Conservation (phyloP, 2,888 invertebrate genomes). For the Noctua janthe region DNA sequence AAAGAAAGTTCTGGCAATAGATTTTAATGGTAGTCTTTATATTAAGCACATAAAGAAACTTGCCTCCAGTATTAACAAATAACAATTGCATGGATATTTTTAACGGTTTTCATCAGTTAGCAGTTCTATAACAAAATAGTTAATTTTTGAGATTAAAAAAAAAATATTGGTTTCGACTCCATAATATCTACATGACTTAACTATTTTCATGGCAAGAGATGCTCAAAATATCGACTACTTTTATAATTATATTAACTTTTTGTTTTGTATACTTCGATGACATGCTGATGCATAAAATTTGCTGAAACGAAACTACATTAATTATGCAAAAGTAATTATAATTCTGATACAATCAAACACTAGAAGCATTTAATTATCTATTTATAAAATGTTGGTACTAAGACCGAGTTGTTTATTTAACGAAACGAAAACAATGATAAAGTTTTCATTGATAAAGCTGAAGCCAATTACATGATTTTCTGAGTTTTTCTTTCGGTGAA, state of each 20-base stretch:
- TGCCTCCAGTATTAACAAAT: constrained; percentile 6
- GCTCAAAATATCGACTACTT: constrained; percentile 1
- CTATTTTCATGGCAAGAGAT: not conserved
- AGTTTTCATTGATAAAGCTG: constrained; percentile 30
- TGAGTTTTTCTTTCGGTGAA: constrained; percentile 29
- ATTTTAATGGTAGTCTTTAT: constrained; percentile 1
- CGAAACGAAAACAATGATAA: constrained; percentile 39
- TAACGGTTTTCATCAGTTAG: constrained; percentile 13
- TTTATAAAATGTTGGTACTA: constrained; percentile 55
- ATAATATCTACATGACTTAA: not conserved
- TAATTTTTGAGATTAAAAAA: not conserved
- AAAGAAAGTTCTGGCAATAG: not conserved
- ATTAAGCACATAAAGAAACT: constrained; percentile 5
- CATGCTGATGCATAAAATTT: constrained; percentile 1
- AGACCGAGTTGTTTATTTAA: constrained; percentile 47
- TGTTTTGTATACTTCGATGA: constrained; percentile 35
- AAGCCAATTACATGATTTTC: constrained; percentile 47
- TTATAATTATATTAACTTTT: not conserved
- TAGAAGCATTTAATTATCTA: constrained; percentile 69
- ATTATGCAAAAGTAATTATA: constrained; percentile 47
- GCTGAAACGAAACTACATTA: constrained; percentile 30
- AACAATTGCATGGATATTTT: constrained; percentile 9
- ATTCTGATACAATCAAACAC: constrained; percentile 48
- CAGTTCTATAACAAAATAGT: not conserved
- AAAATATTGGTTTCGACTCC: constrained; percentile 2